Base-by-base conservation (phyloP, 92 coral and sea anemone genomes). In the Pocillopora grandis region DNA sequence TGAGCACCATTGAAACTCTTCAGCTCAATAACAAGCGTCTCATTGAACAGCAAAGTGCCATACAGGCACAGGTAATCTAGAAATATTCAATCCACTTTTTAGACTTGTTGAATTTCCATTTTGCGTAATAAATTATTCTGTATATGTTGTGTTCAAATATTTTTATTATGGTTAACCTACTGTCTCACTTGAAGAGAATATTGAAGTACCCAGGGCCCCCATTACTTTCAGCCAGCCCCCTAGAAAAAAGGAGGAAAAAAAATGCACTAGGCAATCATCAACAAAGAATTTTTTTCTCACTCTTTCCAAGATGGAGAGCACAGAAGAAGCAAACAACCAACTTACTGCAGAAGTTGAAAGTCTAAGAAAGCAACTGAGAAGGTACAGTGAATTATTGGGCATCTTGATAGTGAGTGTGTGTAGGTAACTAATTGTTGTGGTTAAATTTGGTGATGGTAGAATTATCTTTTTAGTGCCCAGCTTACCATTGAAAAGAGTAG, bases 21-120 rank as follows among this genome's bases (percentile, higher is more conserved):
- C 99, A 96, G 80, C 91, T 91, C 17, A 96, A 94, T 84, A 96
- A 96, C 68, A 94, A 91, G 80, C 84, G 99, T 66, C 93, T 96
- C 3, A 7, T 92, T 48, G 99, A 96, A 48, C 99, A 94, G 72
- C 95, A 96, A 60, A 78, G 88, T 73, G 89, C 90, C 13, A 84
- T 96, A 27, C 94, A 93, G 82, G 76, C 94, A 33, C 99, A 96
- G 96, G 99, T 96, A 88, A 23, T 12, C 48, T 16, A 6, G 18
- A 17, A 6, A 42, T 49, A 18, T 35, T 62, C 15, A 42, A 42
- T 42, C 8, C 4, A 42, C 52, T 42, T 42, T 42, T 42, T 7
- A 42, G 8, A 3, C 5, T 42, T 42, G 52, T 42, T 42, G 52
- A 7, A 42, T 42, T 42, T 42, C 52, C 8, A 42, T 42, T 42